phyloP scores from a whole-genome alignment of 2,888 invertebrate genomes.

The Ormyrus labotus region DNA sequence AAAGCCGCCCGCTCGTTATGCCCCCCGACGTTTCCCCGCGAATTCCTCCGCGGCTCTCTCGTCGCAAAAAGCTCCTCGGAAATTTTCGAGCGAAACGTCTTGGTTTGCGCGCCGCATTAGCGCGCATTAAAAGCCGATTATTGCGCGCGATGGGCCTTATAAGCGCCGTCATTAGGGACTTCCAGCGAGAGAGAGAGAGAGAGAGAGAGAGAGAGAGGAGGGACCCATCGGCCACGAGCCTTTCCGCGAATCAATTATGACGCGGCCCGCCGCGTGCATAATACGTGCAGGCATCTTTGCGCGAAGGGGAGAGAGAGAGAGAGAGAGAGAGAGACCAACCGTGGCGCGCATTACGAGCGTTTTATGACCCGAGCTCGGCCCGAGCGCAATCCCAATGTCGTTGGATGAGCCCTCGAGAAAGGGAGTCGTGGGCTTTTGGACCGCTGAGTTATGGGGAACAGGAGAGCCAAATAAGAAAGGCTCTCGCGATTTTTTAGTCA shows the following conservation, averaged over 20 bases:
- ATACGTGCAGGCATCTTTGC: constrained; percentile 65
- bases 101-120: background rate
- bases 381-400: background rate
- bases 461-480: too few relatives aligned
- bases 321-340: constrained; percentile 58
- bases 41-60: too few relatives aligned
- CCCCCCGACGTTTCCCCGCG: too few relatives aligned
- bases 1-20: too few relatives aligned
- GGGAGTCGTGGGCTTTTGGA: too few relatives aligned
- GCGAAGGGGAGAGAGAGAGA: background rate
- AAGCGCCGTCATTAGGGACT: constrained; percentile 61
- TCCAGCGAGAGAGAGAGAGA: constrained; percentile 56
- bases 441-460: too few relatives aligned
- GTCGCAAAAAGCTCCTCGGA: too few relatives aligned
- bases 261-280: constrained; percentile 47
- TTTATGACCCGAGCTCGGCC: constrained; percentile 58
- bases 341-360: constrained; percentile 64
- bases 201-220: constrained; percentile 18
- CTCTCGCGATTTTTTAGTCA: too few relatives aligned
- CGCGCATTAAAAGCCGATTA: constrained; percentile 35
- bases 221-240: constrained; percentile 27
- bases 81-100: too few relatives aligned
- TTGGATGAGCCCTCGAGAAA: too few relatives aligned
- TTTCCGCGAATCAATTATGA: constrained; percentile 69
- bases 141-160: constrained; percentile 48